Conservation (phyloP, 2,797 vertebrate genomes). For the Acipenser ruthenus region DNA sequence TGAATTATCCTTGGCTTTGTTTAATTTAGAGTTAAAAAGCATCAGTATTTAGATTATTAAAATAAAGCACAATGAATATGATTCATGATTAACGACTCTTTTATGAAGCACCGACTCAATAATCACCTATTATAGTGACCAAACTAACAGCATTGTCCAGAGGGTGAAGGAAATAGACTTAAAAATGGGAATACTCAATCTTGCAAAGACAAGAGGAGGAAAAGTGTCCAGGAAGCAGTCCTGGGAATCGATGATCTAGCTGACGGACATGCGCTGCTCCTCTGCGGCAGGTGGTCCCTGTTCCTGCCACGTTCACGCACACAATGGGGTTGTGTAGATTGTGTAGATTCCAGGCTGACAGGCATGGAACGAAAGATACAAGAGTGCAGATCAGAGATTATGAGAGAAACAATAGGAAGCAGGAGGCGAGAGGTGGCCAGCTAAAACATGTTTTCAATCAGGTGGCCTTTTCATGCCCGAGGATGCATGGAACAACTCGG, state of each 20-base stretch:
- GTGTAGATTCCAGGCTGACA: constrained; percentile 9
- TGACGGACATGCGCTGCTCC: constrained; percentile 17
- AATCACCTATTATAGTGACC: too few species aligned
- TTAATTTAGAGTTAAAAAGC: too few species aligned
- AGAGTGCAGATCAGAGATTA: background rate
- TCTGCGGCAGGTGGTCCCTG: constrained; percentile 10
- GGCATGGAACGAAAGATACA: background rate
- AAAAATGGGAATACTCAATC: background rate
- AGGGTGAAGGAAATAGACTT: background rate
- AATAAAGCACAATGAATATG: too few species aligned
- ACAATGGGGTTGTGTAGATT: background rate
- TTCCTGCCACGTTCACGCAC: constrained; percentile 10
- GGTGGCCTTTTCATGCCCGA: constrained; percentile 18
- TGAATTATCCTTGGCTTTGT: too few species aligned
- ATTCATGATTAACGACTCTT: too few species aligned
- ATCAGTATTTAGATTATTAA: too few species aligned
- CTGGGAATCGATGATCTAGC: background rate
- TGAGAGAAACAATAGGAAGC: constrained; percentile 29
- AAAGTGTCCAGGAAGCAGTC: constrained; percentile 10
- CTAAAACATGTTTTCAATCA: constrained; percentile 30
- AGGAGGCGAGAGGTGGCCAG: constrained; percentile 29
- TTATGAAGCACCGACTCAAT: too few species aligned
- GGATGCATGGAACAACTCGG: constrained; percentile 25
- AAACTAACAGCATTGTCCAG: too few species aligned
- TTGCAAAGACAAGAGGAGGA: background rate